Conservation (phyloP, 2,888 invertebrate species). For the Gasteruption jaculator region DNA sequence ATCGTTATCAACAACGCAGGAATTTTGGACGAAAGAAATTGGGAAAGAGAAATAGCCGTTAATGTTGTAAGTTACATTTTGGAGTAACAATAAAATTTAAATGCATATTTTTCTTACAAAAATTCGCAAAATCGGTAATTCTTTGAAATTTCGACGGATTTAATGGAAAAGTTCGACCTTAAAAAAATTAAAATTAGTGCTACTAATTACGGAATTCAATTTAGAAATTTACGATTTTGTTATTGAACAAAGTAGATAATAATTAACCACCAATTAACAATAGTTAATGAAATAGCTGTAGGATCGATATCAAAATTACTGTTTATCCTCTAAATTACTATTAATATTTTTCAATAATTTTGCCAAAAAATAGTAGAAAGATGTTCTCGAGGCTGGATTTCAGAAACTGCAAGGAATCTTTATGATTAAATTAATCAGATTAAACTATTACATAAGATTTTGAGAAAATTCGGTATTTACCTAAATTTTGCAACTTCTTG, state of each 20-base stretch:
- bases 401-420: too few relatives aligned
- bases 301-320: too few relatives aligned
- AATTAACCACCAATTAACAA: neutral
- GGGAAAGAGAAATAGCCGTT: constrained; percentile 71
- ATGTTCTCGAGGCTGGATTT: too few relatives aligned
- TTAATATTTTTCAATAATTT: too few relatives aligned
- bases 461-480: neutral
- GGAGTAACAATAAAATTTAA: too few relatives aligned
- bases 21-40: constrained; percentile 70
- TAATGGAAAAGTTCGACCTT: too few relatives aligned
- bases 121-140: too few relatives aligned
- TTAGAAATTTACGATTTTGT: neutral
- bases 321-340: too few relatives aligned
- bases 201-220: neutral
- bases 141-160: too few relatives aligned
- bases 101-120: too few relatives aligned
- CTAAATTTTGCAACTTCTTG: constrained; percentile 1
- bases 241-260: neutral
- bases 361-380: too few relatives aligned
- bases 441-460: neutral
- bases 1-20: constrained; percentile 79
- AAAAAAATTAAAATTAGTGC: too few relatives aligned
- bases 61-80: constrained; percentile 64
- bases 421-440: neutral
- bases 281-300: neutral